Evolutionary conservation across 2,113 vertebrate species (phyloP), one percentile per base, ranked within the genome.

Genomic region (Bothrops jararaca): DNA sequence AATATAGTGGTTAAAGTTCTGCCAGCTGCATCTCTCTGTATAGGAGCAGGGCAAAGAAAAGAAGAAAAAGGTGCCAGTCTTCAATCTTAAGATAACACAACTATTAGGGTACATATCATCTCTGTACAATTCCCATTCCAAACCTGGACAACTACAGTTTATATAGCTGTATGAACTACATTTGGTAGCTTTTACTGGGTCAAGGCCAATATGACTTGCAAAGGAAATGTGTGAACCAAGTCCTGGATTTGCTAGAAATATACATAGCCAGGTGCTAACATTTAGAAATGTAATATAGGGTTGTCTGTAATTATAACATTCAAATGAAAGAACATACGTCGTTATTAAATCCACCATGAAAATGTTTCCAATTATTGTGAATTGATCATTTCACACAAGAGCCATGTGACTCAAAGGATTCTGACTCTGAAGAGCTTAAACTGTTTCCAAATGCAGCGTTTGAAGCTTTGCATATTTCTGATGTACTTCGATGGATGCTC

Each of bases 301-400:
- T 69, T 89, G 64, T 48, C 53, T 85, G 39, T 58, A 34, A 85
- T 85, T 92, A 85, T 58, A 92, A 92, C 89, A 91, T 91, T 94
- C 94, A 91, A 42, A 88, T 6, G 58, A 26, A 94, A 92, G 29
- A 94, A 60, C 89, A 95, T 23, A 34, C 92, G 87, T 24, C 29
- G 88, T 24, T 10, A 85, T 85, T 64, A 64, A 88, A 88, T 53
- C 39, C 94, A 9, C 39, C 90, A 3, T 85, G 90, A 52, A 29
- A 95, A 93, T 93, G 52, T 92, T 95, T 94, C 95, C 92, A 93
- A 95, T 96, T 94, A 96, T 12, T 23, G 26, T 91, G 93, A 54
- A 52, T 92, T 95, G 50, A 85, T 91, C 80, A 92, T 89, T 95
- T 91, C 13, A 29, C 94, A 89, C 74, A 60, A 93, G 52, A 24